phyloP scores from a whole-genome alignment of 2,888 invertebrate species.

The Petrophora chlorosata region DNA sequence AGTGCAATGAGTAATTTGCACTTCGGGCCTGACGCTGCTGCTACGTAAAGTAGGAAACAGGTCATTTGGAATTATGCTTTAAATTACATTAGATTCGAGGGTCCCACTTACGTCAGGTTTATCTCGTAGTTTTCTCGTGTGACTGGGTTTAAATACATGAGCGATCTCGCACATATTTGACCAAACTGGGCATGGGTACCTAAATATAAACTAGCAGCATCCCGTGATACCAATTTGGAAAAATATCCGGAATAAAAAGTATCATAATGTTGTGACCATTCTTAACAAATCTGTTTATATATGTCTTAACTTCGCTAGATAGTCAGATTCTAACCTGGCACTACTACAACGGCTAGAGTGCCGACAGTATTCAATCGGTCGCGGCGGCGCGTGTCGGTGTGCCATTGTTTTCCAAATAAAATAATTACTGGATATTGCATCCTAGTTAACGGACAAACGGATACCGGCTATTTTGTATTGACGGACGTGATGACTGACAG shows the following conservation, averaged over 20 bases:
- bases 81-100: constrained; percentile 10
- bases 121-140: constrained; percentile 1
- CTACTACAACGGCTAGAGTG: constrained; percentile 19
- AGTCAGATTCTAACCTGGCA: not conserved
- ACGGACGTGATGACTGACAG: constrained; percentile 30
- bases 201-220: no score
- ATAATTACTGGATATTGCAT: constrained; percentile 66
- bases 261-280: no score
- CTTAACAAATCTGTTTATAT: no score
- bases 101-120: not conserved
- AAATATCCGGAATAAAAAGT: no score
- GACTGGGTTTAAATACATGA: no score
- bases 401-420: constrained; percentile 52
- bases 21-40: constrained; percentile 26
- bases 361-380: constrained; percentile 41
- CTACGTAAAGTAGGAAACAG: constrained; percentile 62
- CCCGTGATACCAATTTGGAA: no score
- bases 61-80: constrained; percentile 49
- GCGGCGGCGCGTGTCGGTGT: constrained; percentile 47
- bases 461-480: constrained; percentile 24
- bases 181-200: no score
- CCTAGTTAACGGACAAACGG: constrained; percentile 41
- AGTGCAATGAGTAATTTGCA: constrained; percentile 24
- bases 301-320: no score
- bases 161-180: no score